Conservation (phyloP, 2,797 vertebrate species). For the Notolabrus celidotus region DNA sequence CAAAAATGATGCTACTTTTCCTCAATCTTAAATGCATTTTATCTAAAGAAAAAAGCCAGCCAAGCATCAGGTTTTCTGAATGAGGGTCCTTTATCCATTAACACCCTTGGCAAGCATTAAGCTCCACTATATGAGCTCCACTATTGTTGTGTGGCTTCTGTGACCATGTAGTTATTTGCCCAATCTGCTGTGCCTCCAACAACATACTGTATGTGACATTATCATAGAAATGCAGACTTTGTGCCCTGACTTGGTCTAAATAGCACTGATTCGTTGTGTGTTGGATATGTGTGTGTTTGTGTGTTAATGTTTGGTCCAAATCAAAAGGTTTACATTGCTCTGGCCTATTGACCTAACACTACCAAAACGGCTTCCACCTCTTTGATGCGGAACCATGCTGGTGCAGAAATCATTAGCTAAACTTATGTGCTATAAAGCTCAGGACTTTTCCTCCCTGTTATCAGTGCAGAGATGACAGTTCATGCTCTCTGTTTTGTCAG, state of each 20-base stretch:
- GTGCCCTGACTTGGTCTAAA: constrained; percentile 18
- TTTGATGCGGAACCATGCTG: constrained; percentile 65
- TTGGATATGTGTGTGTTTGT: neutral
- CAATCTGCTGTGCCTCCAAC: neutral
- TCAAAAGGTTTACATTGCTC: constrained; percentile 60
- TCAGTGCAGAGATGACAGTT: constrained; percentile 52
- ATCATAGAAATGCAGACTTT: neutral
- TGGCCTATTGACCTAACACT: constrained; percentile 44
- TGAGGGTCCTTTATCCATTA: constrained; percentile 1
- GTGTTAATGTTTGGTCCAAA: constrained; percentile 34
- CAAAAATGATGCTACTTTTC: too few relatives aligned
- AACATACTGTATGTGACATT: constrained; percentile 3
- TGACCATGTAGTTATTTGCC: neutral
- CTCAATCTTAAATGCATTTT: too few relatives aligned
- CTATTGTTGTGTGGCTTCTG: neutral
- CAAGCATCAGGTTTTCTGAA: neutral
- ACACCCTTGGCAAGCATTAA: constrained; percentile 8
- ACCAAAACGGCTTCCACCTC: constrained; percentile 24
- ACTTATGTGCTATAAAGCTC: constrained; percentile 4
- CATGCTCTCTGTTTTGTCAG: constrained; percentile 69
- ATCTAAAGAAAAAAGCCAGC: too few relatives aligned
- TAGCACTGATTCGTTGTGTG: constrained; percentile 31
- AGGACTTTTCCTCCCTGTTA: neutral
- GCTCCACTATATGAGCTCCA: neutral
- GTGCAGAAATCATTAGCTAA: constrained; percentile 59